Evolutionary conservation across 2,797 vertebrate genomes (phyloP).

Genomic region (Buceros bicornis): DNA sequence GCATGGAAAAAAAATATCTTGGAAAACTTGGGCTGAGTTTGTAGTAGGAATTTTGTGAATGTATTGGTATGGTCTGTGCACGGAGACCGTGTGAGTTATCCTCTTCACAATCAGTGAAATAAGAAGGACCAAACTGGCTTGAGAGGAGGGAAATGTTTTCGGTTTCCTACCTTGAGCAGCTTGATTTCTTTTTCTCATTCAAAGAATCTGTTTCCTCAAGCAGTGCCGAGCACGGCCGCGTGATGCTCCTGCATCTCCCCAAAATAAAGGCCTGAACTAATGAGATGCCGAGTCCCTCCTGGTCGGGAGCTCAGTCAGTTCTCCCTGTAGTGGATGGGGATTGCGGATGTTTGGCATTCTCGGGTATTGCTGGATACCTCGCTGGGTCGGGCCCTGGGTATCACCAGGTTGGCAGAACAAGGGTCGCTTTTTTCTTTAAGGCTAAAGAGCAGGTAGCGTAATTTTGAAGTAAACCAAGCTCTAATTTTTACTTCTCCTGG

Average conservation of each 20-base stretch:
- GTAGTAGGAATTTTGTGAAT: background rate
- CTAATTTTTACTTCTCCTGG: background rate
- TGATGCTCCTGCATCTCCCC: background rate
- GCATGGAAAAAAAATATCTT: background rate
- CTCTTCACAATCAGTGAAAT: background rate
- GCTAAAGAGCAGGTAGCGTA: background rate
- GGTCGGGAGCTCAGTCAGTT: background rate
- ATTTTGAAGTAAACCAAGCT: conserved; percentile 28
- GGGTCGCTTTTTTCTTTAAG: background rate
- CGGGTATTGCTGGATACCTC: background rate
- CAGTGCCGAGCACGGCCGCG: rapidly evolving
- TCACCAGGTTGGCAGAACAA: background rate
- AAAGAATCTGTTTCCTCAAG: background rate
- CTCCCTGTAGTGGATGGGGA: background rate
- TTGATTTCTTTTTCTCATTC: background rate
- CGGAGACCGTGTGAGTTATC: background rate
- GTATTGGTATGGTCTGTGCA: background rate
- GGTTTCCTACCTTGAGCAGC: background rate
- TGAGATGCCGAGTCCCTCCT: background rate
- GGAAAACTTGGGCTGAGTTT: conserved; percentile 22
- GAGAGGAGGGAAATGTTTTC: background rate
- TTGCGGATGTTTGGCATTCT: background rate
- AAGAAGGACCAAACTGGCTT: background rate
- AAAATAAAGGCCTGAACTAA: conserved; percentile 47
- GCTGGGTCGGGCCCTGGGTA: background rate